A percentile compares a stretch with the other conserved stretches of the same genome.
These are phyloP conservation scores for Anisognathus igniventris DNA, from an alignment of 2,797 vertebrate genomes.

Conservation along the genomic window DNA sequence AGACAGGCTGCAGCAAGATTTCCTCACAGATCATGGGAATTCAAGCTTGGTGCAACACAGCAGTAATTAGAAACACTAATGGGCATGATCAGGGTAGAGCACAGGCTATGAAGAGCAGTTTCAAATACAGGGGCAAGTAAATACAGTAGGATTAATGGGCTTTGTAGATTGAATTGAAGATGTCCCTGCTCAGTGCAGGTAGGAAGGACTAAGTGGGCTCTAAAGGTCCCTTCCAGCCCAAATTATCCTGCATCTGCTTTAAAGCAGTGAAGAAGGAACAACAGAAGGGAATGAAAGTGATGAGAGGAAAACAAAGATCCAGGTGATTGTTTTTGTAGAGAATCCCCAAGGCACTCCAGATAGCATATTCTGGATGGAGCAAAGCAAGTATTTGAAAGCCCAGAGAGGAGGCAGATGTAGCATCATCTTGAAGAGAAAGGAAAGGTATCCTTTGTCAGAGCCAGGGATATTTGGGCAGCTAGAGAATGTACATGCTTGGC, in stretches of 20 bases:
- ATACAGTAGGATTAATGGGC: neutral
- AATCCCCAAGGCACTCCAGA: fast-evolving
- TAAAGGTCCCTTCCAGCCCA: neutral
- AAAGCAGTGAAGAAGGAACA: neutral
- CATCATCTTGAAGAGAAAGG: neutral
- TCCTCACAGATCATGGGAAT: neutral
- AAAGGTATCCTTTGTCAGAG: neutral
- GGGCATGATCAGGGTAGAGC: neutral
- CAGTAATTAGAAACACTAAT: neutral
- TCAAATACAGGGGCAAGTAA: neutral
- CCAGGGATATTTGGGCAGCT: neutral
- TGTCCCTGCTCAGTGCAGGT: neutral
- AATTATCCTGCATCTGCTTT: neutral
- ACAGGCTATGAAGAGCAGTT: neutral
- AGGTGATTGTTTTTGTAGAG: fast-evolving
- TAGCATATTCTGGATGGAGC: neutral
- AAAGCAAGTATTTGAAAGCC: neutral
- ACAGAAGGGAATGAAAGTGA: neutral
- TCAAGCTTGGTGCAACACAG: neutral
- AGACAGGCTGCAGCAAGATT: neutral
- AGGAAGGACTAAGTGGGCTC: neutral
- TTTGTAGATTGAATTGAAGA: neutral
- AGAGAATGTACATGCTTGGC: neutral
- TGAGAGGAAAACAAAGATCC: neutral
- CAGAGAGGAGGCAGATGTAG: neutral